Conservation (phyloP, 2,113 vertebrate species). For the Felis chaus region DNA sequence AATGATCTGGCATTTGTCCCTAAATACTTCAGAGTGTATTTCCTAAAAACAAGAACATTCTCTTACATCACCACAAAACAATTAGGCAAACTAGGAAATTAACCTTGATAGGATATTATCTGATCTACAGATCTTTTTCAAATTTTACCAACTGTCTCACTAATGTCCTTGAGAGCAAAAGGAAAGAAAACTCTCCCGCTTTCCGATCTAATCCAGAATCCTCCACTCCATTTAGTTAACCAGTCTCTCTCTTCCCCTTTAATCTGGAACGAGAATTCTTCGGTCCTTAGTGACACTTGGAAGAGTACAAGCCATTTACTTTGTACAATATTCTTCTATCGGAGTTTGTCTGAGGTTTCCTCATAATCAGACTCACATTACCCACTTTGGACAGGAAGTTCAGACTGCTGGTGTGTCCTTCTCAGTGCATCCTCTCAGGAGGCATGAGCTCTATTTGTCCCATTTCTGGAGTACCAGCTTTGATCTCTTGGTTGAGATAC, state of each 20-base stretch:
- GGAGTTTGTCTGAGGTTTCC: neutral
- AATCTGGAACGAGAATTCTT: neutral
- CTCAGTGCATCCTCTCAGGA: neutral
- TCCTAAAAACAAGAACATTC: neutral
- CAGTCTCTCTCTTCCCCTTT: neutral
- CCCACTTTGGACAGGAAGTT: neutral
- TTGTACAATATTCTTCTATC: neutral
- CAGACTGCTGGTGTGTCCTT: fast-evolving
- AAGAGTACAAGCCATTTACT: neutral
- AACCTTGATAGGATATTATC: neutral
- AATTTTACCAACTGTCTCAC: neutral
- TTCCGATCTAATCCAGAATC: neutral
- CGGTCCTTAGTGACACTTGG: neutral
- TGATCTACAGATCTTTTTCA: neutral
- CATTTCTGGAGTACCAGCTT: neutral
- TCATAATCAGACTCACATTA: neutral
- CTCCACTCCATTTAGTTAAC: neutral
- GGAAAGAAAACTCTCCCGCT: neutral
- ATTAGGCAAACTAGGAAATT: neutral
- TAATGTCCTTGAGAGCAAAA: neutral
- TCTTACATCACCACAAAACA: neutral
- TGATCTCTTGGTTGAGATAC: neutral
- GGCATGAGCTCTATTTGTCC: neutral
- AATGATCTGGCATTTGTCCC: neutral
- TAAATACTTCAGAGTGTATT: neutral